Percentiles rank a stretch among this genome's conserved stretches.
Conservation (phyloP, 1,140 invertebrate genomes). For the Archivesica marissinica region DNA sequence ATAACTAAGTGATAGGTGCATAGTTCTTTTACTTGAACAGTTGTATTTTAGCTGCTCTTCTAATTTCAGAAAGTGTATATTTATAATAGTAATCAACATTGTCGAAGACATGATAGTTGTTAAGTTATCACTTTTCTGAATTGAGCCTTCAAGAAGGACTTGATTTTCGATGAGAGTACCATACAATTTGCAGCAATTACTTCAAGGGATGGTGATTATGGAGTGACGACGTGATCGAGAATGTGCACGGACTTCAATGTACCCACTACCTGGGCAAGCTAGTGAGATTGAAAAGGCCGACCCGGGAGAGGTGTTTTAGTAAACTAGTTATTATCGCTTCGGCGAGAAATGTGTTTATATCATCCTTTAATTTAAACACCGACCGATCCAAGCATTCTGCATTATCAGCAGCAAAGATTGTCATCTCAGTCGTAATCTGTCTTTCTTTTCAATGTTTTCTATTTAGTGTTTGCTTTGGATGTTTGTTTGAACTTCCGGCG, state of each 20-base stretch:
- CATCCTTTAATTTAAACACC: neutral
- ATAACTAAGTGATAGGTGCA: slow-evolving; percentile 59
- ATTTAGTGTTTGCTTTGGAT: slow-evolving; percentile 6
- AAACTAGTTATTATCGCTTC: slow-evolving; percentile 23
- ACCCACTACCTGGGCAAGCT: neutral
- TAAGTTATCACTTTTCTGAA: slow-evolving; percentile 47
- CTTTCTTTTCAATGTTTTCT: slow-evolving; percentile 15
- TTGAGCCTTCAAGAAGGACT: slow-evolving; percentile 26
- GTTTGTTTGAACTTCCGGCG: slow-evolving; percentile 14
- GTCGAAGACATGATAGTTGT: slow-evolving; percentile 42
- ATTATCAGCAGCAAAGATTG: neutral
- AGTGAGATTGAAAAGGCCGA: neutral
- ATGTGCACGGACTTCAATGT: neutral
- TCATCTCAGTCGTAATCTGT: neutral
- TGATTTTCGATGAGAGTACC: neutral
- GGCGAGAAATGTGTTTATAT: slow-evolving; percentile 37
- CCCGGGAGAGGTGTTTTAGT: slow-evolving; percentile 27
- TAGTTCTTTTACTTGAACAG: neutral
- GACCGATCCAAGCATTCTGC: neutral
- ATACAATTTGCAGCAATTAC: slow-evolving; percentile 62
- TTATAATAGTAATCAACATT: slow-evolving; percentile 60
- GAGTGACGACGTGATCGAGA: slow-evolving; percentile 13
- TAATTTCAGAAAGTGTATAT: slow-evolving; percentile 7
- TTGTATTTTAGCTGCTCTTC: slow-evolving; percentile 58
- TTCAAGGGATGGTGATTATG: slow-evolving; percentile 22